phyloP scores from a whole-genome alignment of 1,140 invertebrate species.

The Lepidurus packardi region DNA sequence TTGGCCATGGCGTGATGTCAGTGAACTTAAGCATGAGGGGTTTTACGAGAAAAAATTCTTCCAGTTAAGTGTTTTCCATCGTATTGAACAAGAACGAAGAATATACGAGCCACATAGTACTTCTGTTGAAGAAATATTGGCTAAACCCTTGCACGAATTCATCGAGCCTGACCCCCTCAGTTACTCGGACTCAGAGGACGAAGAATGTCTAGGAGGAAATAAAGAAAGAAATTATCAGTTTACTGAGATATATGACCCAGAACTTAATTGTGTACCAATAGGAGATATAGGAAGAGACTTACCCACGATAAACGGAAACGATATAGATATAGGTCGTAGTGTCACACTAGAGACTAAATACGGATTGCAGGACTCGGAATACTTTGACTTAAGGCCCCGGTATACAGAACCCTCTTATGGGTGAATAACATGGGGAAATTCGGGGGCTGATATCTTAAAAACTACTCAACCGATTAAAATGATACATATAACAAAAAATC shows the following conservation, averaged over 20 bases:
- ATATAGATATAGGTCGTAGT: background rate
- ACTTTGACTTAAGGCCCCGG: conserved; percentile 28
- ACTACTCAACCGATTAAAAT: too few species aligned
- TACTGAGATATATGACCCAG: background rate
- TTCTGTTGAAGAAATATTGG: background rate
- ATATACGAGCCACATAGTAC: background rate
- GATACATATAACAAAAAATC: too few species aligned
- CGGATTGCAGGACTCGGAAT: conserved; percentile 17
- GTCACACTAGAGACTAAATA: background rate
- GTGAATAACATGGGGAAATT: too few species aligned
- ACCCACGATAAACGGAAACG: background rate
- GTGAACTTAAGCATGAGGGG: background rate
- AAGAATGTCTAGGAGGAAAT: background rate
- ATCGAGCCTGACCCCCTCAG: background rate
- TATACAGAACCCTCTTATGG: too few species aligned
- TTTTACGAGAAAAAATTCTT: background rate
- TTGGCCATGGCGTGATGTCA: background rate
- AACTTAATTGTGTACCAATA: background rate
- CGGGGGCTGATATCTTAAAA: too few species aligned
- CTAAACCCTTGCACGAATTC: background rate
- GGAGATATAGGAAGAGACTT: background rate
- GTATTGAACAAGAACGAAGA: background rate
- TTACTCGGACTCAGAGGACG: background rate
- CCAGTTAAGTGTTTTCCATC: background rate
- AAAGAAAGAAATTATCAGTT: conserved; percentile 4